A percentile compares a stretch with the other conserved stretches of the same genome.
These are phyloP conservation scores for Gastrophysa polygoni DNA, from an alignment of 2,888 invertebrate genomes.

Conservation along the genomic window DNA sequence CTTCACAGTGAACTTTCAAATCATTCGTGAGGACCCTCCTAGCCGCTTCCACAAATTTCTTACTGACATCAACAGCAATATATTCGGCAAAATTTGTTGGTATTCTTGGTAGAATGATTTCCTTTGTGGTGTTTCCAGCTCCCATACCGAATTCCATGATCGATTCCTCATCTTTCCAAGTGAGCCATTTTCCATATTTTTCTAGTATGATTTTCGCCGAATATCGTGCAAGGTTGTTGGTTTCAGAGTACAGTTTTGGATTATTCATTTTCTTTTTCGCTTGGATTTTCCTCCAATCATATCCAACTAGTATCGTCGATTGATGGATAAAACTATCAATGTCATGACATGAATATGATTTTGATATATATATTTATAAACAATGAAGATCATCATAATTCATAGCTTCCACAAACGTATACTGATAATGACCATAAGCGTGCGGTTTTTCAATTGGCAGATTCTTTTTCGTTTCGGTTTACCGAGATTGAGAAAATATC, in stretches of 20 bases:
- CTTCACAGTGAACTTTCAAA: constrained; percentile 28
- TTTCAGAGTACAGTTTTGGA: background rate
- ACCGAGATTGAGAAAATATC: no score
- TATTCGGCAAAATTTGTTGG: background rate
- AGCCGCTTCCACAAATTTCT: background rate
- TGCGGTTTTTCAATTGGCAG: no score
- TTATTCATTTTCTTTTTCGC: background rate
- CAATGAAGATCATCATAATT: no score
- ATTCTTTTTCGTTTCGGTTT: no score
- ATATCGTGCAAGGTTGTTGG: background rate
- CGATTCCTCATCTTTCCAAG: background rate
- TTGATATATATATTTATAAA: no score
- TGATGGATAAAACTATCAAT: no score
- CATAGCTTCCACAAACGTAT: no score
- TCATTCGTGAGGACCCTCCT: background rate
- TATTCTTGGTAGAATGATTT: background rate
- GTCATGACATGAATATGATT: no score
- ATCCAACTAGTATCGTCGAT: no score
- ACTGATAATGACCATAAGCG: no score
- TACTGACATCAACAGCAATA: background rate
- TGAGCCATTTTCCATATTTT: background rate
- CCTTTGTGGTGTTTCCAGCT: background rate
- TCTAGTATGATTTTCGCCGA: background rate
- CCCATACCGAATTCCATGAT: background rate
- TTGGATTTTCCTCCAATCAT: no score